phyloP scores from a whole-genome alignment of 2,888 invertebrate species.

The Perdita meconis region DNA sequence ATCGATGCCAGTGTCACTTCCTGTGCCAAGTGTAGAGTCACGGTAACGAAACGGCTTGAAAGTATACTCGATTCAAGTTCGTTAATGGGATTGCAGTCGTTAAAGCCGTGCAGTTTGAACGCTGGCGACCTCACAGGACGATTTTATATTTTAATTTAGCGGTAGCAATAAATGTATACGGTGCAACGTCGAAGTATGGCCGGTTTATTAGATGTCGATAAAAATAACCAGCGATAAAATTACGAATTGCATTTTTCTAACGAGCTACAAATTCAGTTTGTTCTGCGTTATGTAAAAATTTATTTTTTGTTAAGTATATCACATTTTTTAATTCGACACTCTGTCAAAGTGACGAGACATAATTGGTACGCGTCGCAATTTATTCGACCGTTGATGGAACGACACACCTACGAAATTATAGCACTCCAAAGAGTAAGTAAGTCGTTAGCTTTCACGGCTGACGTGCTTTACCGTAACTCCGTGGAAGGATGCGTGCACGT shows the following conservation, averaged over 20 bases:
- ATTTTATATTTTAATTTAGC: not conserved
- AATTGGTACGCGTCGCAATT: not conserved
- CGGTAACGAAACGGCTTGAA: slow-evolving; percentile 3
- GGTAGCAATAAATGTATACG: slow-evolving; percentile 6
- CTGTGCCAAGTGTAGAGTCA: not conserved
- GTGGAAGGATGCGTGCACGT: slow-evolving; percentile 20
- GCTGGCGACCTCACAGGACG: not conserved
- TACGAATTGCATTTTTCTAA: not conserved
- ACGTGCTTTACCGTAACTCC: slow-evolving; percentile 37
- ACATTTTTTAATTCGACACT: too few relatives aligned
- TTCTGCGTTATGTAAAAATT: too few relatives aligned
- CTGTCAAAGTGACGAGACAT: too few relatives aligned
- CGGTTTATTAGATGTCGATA: too few relatives aligned
- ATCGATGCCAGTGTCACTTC: slow-evolving; percentile 21
- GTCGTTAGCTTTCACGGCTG: slow-evolving; percentile 33
- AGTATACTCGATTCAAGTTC: slow-evolving; percentile 40
- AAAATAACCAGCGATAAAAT: too few relatives aligned
- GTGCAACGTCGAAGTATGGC: not conserved
- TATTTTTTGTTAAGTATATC: too few relatives aligned
- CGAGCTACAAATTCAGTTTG: too few relatives aligned
- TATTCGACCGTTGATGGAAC: not conserved
- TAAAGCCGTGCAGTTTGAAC: slow-evolving; percentile 19
- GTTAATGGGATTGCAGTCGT: slow-evolving; percentile 37
- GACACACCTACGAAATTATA: not conserved
- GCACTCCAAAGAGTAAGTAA: slow-evolving; percentile 20